Evolutionary conservation across 2,888 invertebrate genomes (phyloP), one percentile per base, ranked within the genome.

Genomic region (Lochmaea capreae): DNA sequence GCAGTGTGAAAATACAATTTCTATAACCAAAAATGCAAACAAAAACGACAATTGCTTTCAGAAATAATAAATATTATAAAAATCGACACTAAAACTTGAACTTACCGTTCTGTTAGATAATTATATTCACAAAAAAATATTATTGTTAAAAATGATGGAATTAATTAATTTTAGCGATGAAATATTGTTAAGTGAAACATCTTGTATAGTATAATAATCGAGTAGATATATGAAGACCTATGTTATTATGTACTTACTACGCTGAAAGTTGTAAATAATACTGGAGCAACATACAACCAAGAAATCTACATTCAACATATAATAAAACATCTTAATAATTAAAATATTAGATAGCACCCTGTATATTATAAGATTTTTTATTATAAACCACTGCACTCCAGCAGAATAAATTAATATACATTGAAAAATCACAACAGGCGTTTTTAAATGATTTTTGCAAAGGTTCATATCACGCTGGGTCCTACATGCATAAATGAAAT

Each of bases 401-500:
- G 62, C 52, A 73, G 62, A 61, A 66, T 67, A 76, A 63, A 39
- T 39, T 8, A 39, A 67, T 65, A 54, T 67, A 74, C 73, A 73
- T 72, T 76, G 73, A 69, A 72, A 75, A 76, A 75, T 62, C 65
- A 76, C 70, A 66, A 67, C 72, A 72, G 71, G 76, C 67, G 69
- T 75, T 72, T 73, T 71, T 68, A 57, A 54, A 70, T 72, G 57
- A 69, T 75, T 61, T 65, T 46, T 46, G 62, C 75, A 80, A 81
- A 79, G 79, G 78, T 84, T 84, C 78, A 78, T 71, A 76, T 78
- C 72, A 78, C 75, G 73, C 73, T 70, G 73, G 76, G 78, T 75
- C 71, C 72, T 76, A 78, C 78, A 75, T 75, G 76, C 75, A 75
- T 73, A 63, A 54, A 72, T 83, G 83, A 84, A 84, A 83, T 84